Evolutionary conservation across 2,888 invertebrate species (phyloP).

Genomic region (Luperina nickerlii): DNA sequence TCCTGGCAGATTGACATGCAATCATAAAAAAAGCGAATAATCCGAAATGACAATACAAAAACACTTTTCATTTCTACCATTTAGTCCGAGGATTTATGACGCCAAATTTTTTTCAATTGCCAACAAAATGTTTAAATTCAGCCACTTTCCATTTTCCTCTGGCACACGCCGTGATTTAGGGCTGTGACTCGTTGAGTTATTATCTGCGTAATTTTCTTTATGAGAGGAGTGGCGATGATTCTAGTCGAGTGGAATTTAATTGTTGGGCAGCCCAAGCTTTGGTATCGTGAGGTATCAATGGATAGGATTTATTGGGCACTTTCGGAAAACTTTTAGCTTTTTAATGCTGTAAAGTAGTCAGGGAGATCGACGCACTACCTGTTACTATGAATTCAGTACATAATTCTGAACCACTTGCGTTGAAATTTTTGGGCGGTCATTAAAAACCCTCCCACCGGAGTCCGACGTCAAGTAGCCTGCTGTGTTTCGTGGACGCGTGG

Average conservation of each 20-base stretch:
- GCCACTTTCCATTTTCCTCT: constrained; percentile 79
- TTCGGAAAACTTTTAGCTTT: background rate
- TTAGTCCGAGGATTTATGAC: constrained; percentile 60
- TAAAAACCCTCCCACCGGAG: too few relatives aligned
- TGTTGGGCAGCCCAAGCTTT: constrained; percentile 58
- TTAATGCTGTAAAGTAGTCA: background rate
- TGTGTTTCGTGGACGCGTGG: too few relatives aligned
- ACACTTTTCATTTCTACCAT: constrained; percentile 47
- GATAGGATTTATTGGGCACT: constrained; percentile 29
- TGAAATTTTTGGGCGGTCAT: too few relatives aligned
- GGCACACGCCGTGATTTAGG: constrained; percentile 81
- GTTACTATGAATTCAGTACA: too few relatives aligned
- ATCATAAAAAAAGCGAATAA: constrained; percentile 22
- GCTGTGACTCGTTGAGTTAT: constrained; percentile 75
- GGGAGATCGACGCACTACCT: too few relatives aligned
- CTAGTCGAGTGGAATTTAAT: constrained; percentile 73
- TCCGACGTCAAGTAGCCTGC: too few relatives aligned
- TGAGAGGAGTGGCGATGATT: constrained; percentile 46
- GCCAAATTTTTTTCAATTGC: constrained; percentile 75
- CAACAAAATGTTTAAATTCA: constrained; percentile 77
- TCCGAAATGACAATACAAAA: constrained; percentile 41
- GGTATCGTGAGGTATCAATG: constrained; percentile 41
- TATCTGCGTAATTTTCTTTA: constrained; percentile 74
- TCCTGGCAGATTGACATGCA: constrained; percentile 13
- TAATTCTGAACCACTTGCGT: too few relatives aligned